Base-by-base conservation (phyloP, 1,140 invertebrate genomes). In the Euwallacea fornicatus region DNA sequence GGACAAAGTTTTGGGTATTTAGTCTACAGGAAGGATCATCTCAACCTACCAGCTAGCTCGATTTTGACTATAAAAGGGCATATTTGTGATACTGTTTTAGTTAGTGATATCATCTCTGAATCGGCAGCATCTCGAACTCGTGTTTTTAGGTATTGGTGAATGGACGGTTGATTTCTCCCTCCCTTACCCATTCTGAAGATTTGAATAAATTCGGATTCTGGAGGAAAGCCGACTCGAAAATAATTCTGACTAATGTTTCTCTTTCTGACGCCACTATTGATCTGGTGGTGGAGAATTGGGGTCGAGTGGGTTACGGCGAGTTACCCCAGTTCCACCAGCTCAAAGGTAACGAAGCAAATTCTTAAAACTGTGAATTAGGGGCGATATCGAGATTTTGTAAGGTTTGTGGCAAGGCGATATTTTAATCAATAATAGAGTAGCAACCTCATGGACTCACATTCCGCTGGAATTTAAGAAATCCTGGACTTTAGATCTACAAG, bases 1-100 rank as follows among this genome's bases (percentile, higher is more conserved):
- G 87, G 87, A 2, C 88, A 89, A 79, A 84, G 83, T 66, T 87
- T 85, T 76, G 88, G 88, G 0, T 88, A 85, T 73, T 83, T 87
- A 66, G 56, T 85, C 16, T 88, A 89, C 72, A 58, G 75, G 41
- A 83, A 82, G 65, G 67, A 76, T 11, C 72, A 77, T 61, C 21
- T 77, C 7, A 53, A 76, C 44, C 73, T 81, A 13, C 16, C 70
- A 53, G 16, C 71, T n/a, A 72, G 74, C 33, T 74, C 78, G 6
- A 67, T 66, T 9, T 74, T 86, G 8, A 76, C 74, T 46, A 83
- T 87, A 67, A 70, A 76, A 42, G 83, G 84, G 0, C 77, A 79
- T 44, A 83, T 87, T n/a, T 79, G 80, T 60, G 87, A 88, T 78
- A 81, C 86, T 66, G 83, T 84, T 10, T 80, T 86, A 54, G 82